Evolutionary conservation across 2,113 vertebrate species (phyloP), one percentile per base, ranked within the genome.

Genomic region (Oxyruncus cristatus): DNA sequence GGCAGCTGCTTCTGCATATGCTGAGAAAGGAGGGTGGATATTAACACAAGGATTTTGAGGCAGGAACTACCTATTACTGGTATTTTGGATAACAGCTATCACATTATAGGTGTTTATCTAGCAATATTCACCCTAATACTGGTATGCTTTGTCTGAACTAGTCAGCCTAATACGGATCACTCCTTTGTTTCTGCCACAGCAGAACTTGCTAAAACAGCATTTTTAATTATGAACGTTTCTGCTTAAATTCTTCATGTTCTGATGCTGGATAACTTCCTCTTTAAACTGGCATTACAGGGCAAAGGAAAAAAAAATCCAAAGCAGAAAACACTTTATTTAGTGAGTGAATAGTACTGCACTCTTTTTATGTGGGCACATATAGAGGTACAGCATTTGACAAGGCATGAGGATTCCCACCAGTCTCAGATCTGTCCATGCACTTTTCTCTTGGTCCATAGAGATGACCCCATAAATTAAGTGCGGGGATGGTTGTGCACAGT

Each of bases 141-240:
- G 7, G 26, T n/a, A 27, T n/a, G 50, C 46, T 93, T 85, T 95
- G 58, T 74, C 83, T 84, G 92, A 92, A 67, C 23, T 63, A 73
- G 46, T 73, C 79, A 92, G 59, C n/a, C 76, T 81, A 86, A 74
- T 0, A 2, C 41, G 89, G 79, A 84, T 77, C 50, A 78, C 12
- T 53, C 35, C 46, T 93, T 95, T 95, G 59, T 86, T 88, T 91
- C 86, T 66, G 59, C 55, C 12, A 3, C 13, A 65, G 78, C 22
- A 88, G 72, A 91, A 85, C 71, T 77, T 93, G 35, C 55, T 46
- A 80, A 85, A 92, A 50, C 18, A 62, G 72, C 63, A 30, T 24
- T 73, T 95, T 83, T 94, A 50, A 62, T 61, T 73, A 80, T 28
- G n/a, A 88, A 44, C 50, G 32, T 66, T 94, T 94, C 85, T 94